Base-by-base conservation (phyloP, 2,797 vertebrate genomes). In the Anisognathus igniventris region DNA sequence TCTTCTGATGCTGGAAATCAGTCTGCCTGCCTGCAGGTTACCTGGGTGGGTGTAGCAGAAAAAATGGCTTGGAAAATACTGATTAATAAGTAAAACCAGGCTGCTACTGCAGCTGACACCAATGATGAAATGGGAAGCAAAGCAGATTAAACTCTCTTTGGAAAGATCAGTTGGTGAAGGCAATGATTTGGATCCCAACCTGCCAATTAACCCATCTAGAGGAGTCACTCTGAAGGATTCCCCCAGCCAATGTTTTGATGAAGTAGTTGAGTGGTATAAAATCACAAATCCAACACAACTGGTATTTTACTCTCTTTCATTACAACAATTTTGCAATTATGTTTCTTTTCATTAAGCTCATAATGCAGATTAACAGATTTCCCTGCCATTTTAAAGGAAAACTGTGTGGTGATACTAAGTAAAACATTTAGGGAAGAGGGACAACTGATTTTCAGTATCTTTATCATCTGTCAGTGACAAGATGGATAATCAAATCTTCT, bases 401-500 rank as follows among this genome's bases (percentile, higher is more conserved):
- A 71, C 30, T 65, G 10, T 51, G 20, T 90, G 51, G 44, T 83
- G 61, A 61, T 65, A 54, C 24, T 9, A 39, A 72, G 28, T 42
- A 64, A 78, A 74, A 90, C 53, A 71, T 15, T 25, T 66, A 88
- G 82, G 90, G 45, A 78, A 93, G 64, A 87, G 16, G 56, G 51
- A 40, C 50, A 40, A 39, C 94, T 95, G 93, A 61, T 82, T 92
- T 94, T 64, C 53, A 31, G 30, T 67, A 33, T 90, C 71, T 93
- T 91, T 90, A 35, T 90, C 37, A 28, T 94, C 58, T 85, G 78
- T 47, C 28, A 72, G 2, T 88, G 57, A 82, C 82, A 93, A 88
- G 82, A 70, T 67, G 81, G 84, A 58, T 74, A 94, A 82, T 80
- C 91, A 95, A 91, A 86, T 65, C 31, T 58, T 76, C 44, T 82